phyloP scores from a whole-genome alignment of 1,140 invertebrate species.

The Ruditapes philippinarum region DNA sequence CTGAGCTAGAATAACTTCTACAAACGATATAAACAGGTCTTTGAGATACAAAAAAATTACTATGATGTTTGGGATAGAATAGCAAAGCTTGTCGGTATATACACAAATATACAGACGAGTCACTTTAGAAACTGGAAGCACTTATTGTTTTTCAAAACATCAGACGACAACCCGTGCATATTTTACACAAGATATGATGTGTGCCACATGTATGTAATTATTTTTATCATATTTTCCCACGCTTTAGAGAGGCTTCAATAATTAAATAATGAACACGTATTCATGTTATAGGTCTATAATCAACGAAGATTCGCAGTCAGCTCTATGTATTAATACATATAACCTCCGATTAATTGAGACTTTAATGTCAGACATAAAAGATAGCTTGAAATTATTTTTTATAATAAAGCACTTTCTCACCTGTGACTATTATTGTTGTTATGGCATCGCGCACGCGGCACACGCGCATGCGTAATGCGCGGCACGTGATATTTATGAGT shows the following conservation, averaged over 20 bases:
- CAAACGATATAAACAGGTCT: too few species aligned
- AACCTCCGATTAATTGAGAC: neutral
- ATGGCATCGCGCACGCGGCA: constrained; percentile 2
- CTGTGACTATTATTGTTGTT: neutral
- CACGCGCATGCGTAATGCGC: neutral
- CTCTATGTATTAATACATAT: neutral
- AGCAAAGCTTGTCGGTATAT: too few species aligned
- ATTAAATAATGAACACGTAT: constrained; percentile 40
- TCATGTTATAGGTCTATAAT: neutral
- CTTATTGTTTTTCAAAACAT: constrained; percentile 12
- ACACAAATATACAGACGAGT: too few species aligned
- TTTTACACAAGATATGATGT: neutral
- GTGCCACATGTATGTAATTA: constrained; percentile 30
- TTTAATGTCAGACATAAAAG: constrained; percentile 19
- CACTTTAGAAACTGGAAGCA: neutral
- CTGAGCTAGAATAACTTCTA: too few species aligned
- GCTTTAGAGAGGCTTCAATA: constrained; percentile 6
- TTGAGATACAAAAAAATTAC: too few species aligned
- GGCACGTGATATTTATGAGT: neutral
- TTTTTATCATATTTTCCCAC: constrained; percentile 11
- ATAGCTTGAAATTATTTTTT: constrained; percentile 14
- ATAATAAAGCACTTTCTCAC: constrained; percentile 2
- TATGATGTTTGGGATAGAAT: too few species aligned
- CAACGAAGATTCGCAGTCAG: neutral
- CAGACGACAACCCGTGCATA: neutral